Conservation (phyloP, 1,140 invertebrate species). For the Pseudomyrmex concolor region DNA sequence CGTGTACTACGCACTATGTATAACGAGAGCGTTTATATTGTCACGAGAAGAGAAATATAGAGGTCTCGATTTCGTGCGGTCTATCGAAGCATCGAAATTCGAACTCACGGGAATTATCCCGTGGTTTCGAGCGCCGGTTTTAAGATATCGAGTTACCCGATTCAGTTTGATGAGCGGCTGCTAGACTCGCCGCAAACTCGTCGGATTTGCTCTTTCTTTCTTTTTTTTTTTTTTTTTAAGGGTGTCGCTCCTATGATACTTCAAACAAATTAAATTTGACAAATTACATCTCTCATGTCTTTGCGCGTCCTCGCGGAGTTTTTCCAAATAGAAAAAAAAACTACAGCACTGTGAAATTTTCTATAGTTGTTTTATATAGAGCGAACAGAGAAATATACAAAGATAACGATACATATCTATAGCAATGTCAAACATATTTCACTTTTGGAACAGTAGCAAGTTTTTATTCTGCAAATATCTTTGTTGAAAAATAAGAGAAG, state of each 20-base stretch:
- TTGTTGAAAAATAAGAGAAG: background rate
- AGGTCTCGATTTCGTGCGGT: conserved; percentile 27
- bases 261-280: conserved; percentile 64
- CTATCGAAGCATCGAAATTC: conserved; percentile 47
- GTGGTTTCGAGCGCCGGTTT: conserved; percentile 32
- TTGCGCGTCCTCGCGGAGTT: background rate
- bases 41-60: conserved; percentile 17
- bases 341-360: background rate
- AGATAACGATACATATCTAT: background rate
- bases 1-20: background rate
- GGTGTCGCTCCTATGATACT: conserved; percentile 58
- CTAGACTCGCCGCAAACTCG: conserved; percentile 43
- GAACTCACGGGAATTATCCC: conserved; percentile 58
- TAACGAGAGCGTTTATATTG: background rate
- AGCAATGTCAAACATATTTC: no score
- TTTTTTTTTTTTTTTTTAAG: conserved; percentile 56
- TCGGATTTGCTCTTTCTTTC: conserved; percentile 52
- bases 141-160: conserved; percentile 68
- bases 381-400: background rate
- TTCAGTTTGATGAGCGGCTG: conserved; percentile 52
- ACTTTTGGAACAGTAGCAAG: no score
- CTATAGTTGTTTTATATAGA: background rate
- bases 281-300: conserved; percentile 57
- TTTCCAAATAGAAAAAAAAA: background rate
- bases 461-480: background rate